Evolutionary conservation across 2,797 vertebrate species (phyloP), one percentile per base, ranked within the genome.

Genomic region (Chelonia mydas): DNA sequence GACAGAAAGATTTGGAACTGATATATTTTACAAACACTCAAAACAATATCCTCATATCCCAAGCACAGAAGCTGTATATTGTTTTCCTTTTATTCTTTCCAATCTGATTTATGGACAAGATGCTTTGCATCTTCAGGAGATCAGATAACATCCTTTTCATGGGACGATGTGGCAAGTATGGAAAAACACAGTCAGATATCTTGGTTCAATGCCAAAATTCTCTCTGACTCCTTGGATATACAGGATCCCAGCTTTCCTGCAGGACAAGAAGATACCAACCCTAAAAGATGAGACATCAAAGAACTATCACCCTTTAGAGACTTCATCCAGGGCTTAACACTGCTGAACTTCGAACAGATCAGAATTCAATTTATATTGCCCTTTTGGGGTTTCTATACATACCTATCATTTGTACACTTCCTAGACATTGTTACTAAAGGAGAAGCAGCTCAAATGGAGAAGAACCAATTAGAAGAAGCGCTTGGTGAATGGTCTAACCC

Each of bases 371-470:
- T 1, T 78, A 88, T 89, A 51, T 51, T 6, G 54, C 80, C 54
- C 33, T 49, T 81, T 65, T 33, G 0, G 0, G 54, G 21, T 74
- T 74, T 74, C 72, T 74, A 45, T 23, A 27, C 11, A 27, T 74
- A 45, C 72, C 23, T 27, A 7, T 74, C 23, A 45, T 45, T 7
- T 33, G 65, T 57, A 2, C 49, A 11, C 0, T 0, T 6, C 4
- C n/a, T 33, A 82, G 68, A 78, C 76, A 50, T 87, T 1, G 1
- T 81, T 94, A 83, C 55, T 84, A 33, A 84, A 61, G 65, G 4
- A 59, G 33, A 47, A 81, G 0, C 17, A 83, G 81, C 25, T 25
- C 53, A 92, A 91, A 13, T 0, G 0, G 41, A 54, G 87, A 57
- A 82, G 95, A 41, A 8, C 15, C 45, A 81, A 88, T 55, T 6